Percentiles rank a stretch among this genome's conserved stretches.
Evolutionary conservation across 2,797 vertebrate species (phyloP).

Genomic region (Micrastur ruficollis): DNA sequence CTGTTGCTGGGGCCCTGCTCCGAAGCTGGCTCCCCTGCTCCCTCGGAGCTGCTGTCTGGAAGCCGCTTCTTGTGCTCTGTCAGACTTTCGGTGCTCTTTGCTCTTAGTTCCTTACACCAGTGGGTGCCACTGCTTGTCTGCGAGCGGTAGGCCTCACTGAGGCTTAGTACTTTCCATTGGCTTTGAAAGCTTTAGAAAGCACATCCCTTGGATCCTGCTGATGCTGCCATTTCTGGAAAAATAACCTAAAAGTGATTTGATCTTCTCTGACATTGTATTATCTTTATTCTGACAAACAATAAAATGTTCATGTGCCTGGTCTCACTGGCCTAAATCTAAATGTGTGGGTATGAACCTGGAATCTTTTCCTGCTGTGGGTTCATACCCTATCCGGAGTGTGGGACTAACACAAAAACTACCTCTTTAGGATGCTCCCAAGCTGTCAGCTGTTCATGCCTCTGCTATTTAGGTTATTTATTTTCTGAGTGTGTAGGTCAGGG

Average conservation of each 20-base stretch:
- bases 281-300: not conserved
- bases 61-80: accelerated
- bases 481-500: not conserved
- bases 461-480: not conserved
- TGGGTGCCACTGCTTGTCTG: accelerated
- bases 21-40: not conserved
- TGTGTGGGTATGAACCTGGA: accelerated
- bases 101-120: not conserved
- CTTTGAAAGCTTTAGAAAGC: not conserved
- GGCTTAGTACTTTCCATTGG: accelerated
- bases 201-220: not conserved
- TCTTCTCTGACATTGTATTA: accelerated
- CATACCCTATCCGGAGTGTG: accelerated
- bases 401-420: accelerated
- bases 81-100: not conserved
- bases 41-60: no score
- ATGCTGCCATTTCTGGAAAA: not conserved
- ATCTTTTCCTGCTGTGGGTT: not conserved
- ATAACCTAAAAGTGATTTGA: not conserved
- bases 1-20: not conserved
- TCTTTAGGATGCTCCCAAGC: not conserved
- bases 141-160: accelerated
- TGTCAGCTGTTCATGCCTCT: not conserved
- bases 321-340: not conserved
- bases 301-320: not conserved